Conservation (phyloP, 2,797 vertebrate species). For the Cuculus canorus region DNA sequence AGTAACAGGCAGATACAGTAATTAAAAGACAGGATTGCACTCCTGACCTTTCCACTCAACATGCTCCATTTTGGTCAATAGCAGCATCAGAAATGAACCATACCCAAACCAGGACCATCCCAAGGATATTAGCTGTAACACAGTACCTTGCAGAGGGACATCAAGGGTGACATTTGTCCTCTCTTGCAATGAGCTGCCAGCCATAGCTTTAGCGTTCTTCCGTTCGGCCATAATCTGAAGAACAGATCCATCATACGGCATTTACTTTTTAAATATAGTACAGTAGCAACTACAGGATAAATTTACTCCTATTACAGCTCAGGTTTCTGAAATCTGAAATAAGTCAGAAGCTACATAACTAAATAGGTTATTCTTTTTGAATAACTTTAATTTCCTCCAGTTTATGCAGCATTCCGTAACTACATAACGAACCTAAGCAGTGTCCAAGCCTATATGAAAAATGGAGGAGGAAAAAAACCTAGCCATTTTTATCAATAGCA, state of each 20-base stretch:
- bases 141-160: constrained; percentile 93
- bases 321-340: neutral
- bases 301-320: neutral
- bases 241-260: neutral
- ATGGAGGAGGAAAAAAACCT: neutral
- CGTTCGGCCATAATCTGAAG: constrained; percentile 97
- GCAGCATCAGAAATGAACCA: neutral
- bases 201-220: constrained; percentile 93
- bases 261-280: neutral
- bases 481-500: neutral
- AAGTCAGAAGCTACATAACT: neutral
- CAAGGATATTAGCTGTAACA: neutral
- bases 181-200: constrained; percentile 88
- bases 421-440: neutral
- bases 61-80: neutral
- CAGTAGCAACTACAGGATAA: neutral
- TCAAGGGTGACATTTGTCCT: constrained; percentile 82
- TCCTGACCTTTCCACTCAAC: neutral
- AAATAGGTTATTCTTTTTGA: neutral
- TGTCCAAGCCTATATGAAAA: neutral
- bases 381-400: neutral
- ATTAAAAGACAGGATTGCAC: neutral
- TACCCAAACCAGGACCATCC: neutral
- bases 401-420: neutral
- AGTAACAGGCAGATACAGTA: neutral